A percentile compares a stretch with the other conserved stretches of the same genome.
Conservation (phyloP, 2,797 vertebrate species). For the Sylvia borin region DNA sequence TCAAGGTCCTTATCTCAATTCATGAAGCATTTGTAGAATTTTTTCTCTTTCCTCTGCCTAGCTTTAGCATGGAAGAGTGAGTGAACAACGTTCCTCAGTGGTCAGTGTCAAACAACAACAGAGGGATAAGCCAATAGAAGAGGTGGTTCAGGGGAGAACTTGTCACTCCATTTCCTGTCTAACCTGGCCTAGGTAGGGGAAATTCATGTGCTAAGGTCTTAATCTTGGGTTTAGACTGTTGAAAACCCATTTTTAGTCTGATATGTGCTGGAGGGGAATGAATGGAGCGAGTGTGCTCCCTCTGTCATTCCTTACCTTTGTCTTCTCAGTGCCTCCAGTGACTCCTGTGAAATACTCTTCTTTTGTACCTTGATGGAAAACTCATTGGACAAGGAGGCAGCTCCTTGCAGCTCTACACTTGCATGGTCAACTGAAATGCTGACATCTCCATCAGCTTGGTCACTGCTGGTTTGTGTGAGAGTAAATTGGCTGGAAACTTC, state of each 20-base stretch:
- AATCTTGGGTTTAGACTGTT: neutral
- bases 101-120: too few species aligned
- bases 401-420: neutral
- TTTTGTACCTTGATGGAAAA: neutral
- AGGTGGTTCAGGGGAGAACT: rapidly evolving
- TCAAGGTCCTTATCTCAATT: neutral
- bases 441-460: neutral
- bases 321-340: constrained; percentile 13
- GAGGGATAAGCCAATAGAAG: neutral
- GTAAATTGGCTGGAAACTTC: neutral
- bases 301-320: constrained; percentile 58
- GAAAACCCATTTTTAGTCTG: neutral
- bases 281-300: rapidly evolving
- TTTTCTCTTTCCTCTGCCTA: neutral
- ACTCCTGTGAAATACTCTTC: neutral
- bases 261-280: rapidly evolving
- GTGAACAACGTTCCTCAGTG: too few species aligned
- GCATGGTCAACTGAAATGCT: neutral
- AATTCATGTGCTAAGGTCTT: rapidly evolving
- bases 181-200: rapidly evolving
- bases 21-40: neutral
- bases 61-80: neutral
- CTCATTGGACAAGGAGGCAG: neutral
- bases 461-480: neutral
- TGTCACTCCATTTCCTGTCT: too few species aligned